These are phyloP conservation scores for Podarcis raffonei DNA, from an alignment of 2,113 vertebrate species.

Conservation along the genomic window DNA sequence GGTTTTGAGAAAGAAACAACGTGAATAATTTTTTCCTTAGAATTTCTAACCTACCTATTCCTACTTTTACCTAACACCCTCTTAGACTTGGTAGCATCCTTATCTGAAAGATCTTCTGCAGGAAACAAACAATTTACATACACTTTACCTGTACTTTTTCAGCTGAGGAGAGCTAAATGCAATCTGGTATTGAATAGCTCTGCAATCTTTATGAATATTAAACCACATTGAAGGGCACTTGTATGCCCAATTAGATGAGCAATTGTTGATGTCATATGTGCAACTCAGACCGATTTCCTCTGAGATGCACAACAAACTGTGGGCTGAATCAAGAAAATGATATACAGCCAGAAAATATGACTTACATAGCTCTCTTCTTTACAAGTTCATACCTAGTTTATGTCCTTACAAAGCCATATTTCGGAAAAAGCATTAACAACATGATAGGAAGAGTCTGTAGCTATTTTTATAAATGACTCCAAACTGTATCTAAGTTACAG, in stretches of 20 bases:
- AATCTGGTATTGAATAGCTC: conserved; percentile 13
- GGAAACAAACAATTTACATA: background rate
- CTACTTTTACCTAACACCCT: background rate
- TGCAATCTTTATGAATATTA: conserved; percentile 51
- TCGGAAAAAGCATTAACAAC: conserved; percentile 41
- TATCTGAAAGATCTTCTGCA: background rate
- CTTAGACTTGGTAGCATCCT: background rate
- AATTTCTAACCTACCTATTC: background rate
- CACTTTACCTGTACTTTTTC: background rate
- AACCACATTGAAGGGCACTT: conserved; percentile 18
- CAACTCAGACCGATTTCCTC: conserved; percentile 26
- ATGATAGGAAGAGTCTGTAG: conserved; percentile 33
- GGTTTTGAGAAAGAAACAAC: no score
- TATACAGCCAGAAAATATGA: conserved; percentile 1
- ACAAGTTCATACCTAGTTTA: conserved; percentile 43
- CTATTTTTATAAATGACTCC: conserved; percentile 58
- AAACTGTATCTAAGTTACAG: conserved; percentile 61
- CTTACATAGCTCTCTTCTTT: conserved; percentile 33
- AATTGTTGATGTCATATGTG: conserved; percentile 18
- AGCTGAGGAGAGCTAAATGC: background rate
- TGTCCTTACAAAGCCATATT: conserved; percentile 42
- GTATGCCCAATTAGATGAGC: conserved; percentile 48
- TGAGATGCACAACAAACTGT: conserved; percentile 23
- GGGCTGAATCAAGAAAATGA: conserved; percentile 23
- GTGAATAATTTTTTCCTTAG: background rate